Evolutionary conservation across 2,888 invertebrate genomes (phyloP), one percentile per base, ranked within the genome.

Genomic region (Diaphora mendica): DNA sequence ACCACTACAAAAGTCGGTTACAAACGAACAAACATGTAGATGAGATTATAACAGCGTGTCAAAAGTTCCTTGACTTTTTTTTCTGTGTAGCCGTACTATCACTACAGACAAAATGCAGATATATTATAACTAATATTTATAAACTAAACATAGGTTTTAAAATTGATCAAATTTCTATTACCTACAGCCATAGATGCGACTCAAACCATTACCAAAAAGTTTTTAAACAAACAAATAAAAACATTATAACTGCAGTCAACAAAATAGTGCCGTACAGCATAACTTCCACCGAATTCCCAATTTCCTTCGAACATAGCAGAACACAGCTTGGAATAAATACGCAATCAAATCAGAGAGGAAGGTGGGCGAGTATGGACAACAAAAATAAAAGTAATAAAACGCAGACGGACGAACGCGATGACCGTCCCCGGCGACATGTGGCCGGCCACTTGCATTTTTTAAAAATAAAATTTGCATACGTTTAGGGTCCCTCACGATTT

Each of bases 391-490:
- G 86, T 82, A 89, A 91, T 90, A 90, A 91, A 89, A 87, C 78
- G 77, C 84, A 85, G 85, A 82, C 87, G 86, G 82, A 76, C 82
- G 83, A 64, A 76, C 73, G 77, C 80, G 86, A 80, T 83, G 85
- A 80, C 83, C 80, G 80, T 75, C 80, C 80, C 76, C 73, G 88
- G 90, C 93, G 93, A 93, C 94, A 94, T 93, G 93, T 93, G 93
- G 93, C 81, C 84, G 88, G 87, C 89, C 91, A 92, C 93, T 94
- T 93, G 94, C 91, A 94, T 94, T 95, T 94, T 92, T 91, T 88
- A 82, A 90, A 93, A 93, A 94, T 94, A 94, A 94, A 93, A 95
- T 95, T 94, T 91, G 93, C 95, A 95, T 95, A 91, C 91, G 85
- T 90, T 93, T 91, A 90, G 91, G 91, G 90, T 82, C 82, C 85